Percentiles rank a stretch among this genome's conserved stretches.
Conservation (phyloP, 2,797 vertebrate species). For the Lepilemur ruficaudatus region DNA sequence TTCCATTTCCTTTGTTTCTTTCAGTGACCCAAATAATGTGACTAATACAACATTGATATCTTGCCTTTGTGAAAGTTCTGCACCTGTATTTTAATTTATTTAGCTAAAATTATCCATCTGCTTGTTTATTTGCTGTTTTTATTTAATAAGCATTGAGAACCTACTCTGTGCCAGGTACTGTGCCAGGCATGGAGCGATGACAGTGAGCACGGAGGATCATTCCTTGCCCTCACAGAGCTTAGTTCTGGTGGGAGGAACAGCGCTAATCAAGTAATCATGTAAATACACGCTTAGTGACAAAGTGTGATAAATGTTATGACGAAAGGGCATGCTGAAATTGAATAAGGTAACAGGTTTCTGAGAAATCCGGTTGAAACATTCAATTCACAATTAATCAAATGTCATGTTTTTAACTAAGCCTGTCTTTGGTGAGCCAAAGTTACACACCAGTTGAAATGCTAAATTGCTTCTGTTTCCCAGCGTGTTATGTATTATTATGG, state of each 20-base stretch:
- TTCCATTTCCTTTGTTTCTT: slow-evolving; percentile 16
- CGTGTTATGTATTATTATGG: neutral
- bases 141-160: neutral
- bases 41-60: neutral
- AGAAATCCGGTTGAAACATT: slow-evolving; percentile 13
- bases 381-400: slow-evolving; percentile 21
- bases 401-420: neutral
- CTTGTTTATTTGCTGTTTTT: neutral
- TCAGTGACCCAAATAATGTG: neutral
- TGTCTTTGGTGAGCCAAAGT: slow-evolving; percentile 13
- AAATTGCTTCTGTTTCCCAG: neutral
- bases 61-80: neutral
- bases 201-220: neutral
- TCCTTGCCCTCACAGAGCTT: neutral
- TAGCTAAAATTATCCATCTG: neutral
- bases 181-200: neutral
- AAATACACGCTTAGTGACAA: neutral
- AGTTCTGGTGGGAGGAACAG: neutral
- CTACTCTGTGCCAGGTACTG: neutral
- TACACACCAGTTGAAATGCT: neutral
- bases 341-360: neutral
- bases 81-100: neutral
- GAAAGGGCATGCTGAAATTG: neutral
- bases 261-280: neutral
- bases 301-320: neutral